Evolutionary conservation across 2,888 invertebrate species (phyloP).

Genomic region (Dasypogon diadema): DNA sequence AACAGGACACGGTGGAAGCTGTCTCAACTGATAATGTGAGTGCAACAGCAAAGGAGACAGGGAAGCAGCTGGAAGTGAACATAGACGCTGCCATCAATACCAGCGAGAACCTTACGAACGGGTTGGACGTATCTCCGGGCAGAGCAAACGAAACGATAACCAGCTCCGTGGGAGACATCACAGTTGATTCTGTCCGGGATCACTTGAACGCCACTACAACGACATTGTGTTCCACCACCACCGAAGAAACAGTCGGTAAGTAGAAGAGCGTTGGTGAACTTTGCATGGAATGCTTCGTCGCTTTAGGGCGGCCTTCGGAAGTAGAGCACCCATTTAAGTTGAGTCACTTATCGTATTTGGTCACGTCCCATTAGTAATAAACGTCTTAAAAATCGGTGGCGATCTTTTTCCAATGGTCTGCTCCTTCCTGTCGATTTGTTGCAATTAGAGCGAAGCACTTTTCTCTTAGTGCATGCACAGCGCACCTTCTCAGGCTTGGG

Average conservation of each 20-base stretch:
- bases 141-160: slow-evolving; percentile 70
- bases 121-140: slow-evolving; percentile 69
- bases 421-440: too few relatives aligned
- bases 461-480: too few relatives aligned
- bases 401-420: too few relatives aligned
- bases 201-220: slow-evolving; percentile 74
- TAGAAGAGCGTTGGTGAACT: not conserved
- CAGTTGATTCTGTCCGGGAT: slow-evolving; percentile 93
- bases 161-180: slow-evolving; percentile 86
- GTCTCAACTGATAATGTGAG: slow-evolving; percentile 58
- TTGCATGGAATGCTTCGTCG: slow-evolving; percentile 65
- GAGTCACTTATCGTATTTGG: too few relatives aligned
- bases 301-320: too few relatives aligned
- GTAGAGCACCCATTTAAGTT: too few relatives aligned
- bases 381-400: too few relatives aligned
- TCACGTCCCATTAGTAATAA: too few relatives aligned
- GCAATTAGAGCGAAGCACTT: too few relatives aligned
- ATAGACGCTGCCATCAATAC: slow-evolving; percentile 59
- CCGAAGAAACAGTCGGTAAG: slow-evolving; percentile 68
- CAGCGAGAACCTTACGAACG: slow-evolving; percentile 66
- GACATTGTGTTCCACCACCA: slow-evolving; percentile 67
- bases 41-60: slow-evolving; percentile 58
- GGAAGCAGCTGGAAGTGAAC: slow-evolving; percentile 58
- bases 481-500: too few relatives aligned
- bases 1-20: slow-evolving; percentile 58